Base-by-base conservation (phyloP, 2,797 vertebrate genomes). In the Pyrocephalus nanus region DNA sequence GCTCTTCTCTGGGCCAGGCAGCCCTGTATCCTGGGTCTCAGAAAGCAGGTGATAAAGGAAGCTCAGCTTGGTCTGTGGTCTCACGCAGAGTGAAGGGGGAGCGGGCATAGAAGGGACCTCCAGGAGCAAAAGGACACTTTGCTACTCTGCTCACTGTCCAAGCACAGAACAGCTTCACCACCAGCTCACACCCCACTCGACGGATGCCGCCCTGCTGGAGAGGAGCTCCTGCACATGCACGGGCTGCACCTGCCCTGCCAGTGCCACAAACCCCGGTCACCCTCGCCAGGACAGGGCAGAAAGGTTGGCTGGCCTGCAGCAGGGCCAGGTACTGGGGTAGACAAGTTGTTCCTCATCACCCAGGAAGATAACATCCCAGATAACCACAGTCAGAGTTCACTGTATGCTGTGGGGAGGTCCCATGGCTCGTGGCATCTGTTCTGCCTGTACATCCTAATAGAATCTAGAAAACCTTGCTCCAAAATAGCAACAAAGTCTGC, bases 211-310 rank as follows among this genome's bases (percentile, higher is more conserved):
- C 43, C 19, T 47, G 8, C 9, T 69, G 26, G 15, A 64, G 47
- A 70, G 53, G 15, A 73, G 51, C 30, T 78, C 38, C 30, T 29
- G 60, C 47, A 67, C 25, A 42, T 0, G 1, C 7, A 32, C 11
- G 19, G 27, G 64, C 60, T 69, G 55, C 19, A 42, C 21, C 26
- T 75, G 54, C 25, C 45, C 47, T 4, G 10, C 2, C 20, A 70
- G 57, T 0, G 0, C 45, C 15, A 29, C 74, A 54, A 53, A 36
- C 2, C 20, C 73, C 50, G 16, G 34, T 36, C 42, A 47, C 3
- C 20, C 40, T 21, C 19, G 16, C 50, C 29, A 66, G 27, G 43
- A 16, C 6, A 45, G 30, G 43, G 36, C 83, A 90, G 54, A 69
- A 78, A 75, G 32, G 21, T 2, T 43, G 83, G 12, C 42, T 64